Evolutionary conservation across 2,888 invertebrate species (phyloP).

Genomic region (Amblyjoppa proteus): DNA sequence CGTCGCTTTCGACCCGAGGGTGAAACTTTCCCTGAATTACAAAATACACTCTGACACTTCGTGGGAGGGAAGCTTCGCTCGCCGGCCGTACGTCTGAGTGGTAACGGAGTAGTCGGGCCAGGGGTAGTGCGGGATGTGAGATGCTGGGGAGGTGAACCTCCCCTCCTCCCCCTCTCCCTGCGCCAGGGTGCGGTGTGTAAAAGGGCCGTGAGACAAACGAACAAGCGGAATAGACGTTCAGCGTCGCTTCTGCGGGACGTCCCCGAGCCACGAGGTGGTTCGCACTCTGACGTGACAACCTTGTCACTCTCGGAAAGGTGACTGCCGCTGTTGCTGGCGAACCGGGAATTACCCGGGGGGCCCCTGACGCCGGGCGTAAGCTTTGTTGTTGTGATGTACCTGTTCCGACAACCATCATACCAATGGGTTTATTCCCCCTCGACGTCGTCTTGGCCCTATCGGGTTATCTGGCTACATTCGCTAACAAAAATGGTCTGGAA

Average conservation of each 20-base stretch:
- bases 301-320: conserved; percentile 50
- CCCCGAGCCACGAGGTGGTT: conserved; percentile 32
- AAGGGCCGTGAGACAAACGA: conserved; percentile 26
- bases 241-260: conserved; percentile 34
- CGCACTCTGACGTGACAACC: conserved; percentile 53
- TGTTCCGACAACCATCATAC: conserved; percentile 50
- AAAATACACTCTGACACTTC: conserved; percentile 69
- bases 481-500: conserved; percentile 15
- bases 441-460: conserved; percentile 48
- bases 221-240: conserved; percentile 53
- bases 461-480: conserved; percentile 44
- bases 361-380: conserved; percentile 15
- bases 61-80: conserved; percentile 39
- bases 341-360: conserved; percentile 57
- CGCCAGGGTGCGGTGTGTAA: conserved; percentile 12
- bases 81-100: conserved; percentile 51
- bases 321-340: conserved; percentile 23
- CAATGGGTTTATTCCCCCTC: conserved; percentile 56
- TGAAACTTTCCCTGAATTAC: conserved; percentile 69
- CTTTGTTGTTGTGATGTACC: conserved; percentile 63
- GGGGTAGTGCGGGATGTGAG: conserved; percentile 36
- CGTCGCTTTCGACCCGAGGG: conserved; percentile 60
- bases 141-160: neutral
- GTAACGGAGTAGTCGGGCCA: conserved; percentile 58
- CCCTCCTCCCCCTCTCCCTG: neutral